Percentiles rank a stretch among this genome's conserved stretches.
phyloP scores from a whole-genome alignment of 2,113 vertebrate species.

The Tretioscincus oriximinensis region DNA sequence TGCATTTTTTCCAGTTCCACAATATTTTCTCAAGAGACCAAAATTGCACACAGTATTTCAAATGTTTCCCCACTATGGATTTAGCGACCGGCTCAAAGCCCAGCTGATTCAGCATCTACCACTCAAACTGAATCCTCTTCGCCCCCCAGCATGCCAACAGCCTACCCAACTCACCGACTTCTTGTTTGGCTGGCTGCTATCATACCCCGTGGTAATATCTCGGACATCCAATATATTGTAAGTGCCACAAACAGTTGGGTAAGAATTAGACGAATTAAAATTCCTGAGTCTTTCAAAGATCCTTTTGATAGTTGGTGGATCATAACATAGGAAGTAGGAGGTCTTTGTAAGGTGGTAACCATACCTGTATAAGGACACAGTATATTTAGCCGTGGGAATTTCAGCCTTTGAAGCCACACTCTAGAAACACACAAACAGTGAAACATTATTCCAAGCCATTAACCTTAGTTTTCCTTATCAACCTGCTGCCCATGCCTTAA shows the following conservation, averaged over 20 bases:
- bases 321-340: constrained; percentile 89
- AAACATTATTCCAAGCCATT: neutral
- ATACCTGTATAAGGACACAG: constrained; percentile 74
- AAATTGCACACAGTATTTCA: too few species aligned
- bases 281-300: constrained; percentile 88
- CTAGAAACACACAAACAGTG: neutral
- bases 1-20: too few species aligned
- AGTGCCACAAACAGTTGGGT: constrained; percentile 79
- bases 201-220: constrained; percentile 90
- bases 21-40: too few species aligned
- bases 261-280: constrained; percentile 74
- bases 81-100: too few species aligned
- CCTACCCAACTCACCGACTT: constrained; percentile 77
- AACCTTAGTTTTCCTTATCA: neutral
- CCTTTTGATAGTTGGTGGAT: constrained; percentile 83
- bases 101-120: too few species aligned
- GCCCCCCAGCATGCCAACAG: too few species aligned
- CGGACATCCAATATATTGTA: constrained; percentile 79
- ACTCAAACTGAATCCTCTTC: too few species aligned
- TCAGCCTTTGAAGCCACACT: neutral
- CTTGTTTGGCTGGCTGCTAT: constrained; percentile 83
- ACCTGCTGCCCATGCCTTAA: neutral
- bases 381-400: neutral
- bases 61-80: too few species aligned
- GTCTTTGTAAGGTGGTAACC: constrained; percentile 90